Base-by-base conservation (phyloP, 2,888 invertebrate genomes). In the Lithophane semibrunnea region DNA sequence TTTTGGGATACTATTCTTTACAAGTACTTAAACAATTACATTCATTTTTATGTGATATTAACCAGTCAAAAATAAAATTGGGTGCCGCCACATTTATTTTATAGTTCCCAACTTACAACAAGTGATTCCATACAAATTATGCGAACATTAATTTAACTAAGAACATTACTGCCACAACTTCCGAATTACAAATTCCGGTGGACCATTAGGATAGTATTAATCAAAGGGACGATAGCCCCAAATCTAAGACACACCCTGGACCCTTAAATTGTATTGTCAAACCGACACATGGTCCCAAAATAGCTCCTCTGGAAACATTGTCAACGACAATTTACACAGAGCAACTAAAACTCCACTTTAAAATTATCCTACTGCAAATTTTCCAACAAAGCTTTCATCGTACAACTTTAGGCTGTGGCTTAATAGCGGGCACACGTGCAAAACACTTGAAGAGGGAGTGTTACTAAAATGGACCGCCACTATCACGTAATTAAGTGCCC, bases 401-500 rank as follows among this genome's bases (percentile, higher is more conserved):
- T 21, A 68, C 44, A 42, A 56, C 49, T 82, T 75, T 79, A 89
- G 71, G 72, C 90, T 92, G 86, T 88, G 91, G 75, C 77, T 42
- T 78, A 73, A 83, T 83, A 84, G 79, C 73, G 78, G 80, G 74
- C 84, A 87, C 83, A 90, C 88, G 88, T 88, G 89, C 90, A 86
- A 91, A 92, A 91, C 88, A 89, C 88, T 92, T 89, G 86, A 89
- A 90, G 90, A 87, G 92, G 86, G 92, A 91, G 93, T 92, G 90
- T 90, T 91, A 90, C 93, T 91, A 92, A 93, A 95, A 93, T 91
- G 93, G 93, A 93, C 94, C 92, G 90, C 94, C 92, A 91, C 95
- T 96, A 96, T 96, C 95, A 96, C 95, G 93, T 96, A 96, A 96
- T 96, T 96, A 96, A 96, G 94, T 93, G 92, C 92, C 93, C 82